Conservation (phyloP, 2,888 invertebrate genomes). For the Cistogaster globosa region DNA sequence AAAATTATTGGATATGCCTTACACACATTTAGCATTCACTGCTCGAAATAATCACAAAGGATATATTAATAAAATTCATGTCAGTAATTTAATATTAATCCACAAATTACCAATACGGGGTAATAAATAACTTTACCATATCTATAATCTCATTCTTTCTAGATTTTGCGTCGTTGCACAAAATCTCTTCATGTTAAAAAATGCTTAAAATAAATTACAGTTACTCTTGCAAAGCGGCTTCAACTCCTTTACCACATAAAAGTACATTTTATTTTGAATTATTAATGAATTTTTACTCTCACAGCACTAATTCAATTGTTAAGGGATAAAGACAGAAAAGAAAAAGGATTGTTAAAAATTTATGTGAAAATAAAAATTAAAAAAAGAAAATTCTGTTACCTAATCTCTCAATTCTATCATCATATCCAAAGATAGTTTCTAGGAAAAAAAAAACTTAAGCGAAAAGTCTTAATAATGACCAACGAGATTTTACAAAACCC, state of each 20-base stretch:
- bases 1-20: no score
- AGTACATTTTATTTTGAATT: neutral
- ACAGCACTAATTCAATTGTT: neutral
- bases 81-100: no score
- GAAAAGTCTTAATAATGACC: conserved; percentile 5
- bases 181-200: no score
- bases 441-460: neutral
- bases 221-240: neutral
- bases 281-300: conserved; percentile 17
- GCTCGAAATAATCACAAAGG: no score
- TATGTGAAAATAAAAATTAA: neutral
- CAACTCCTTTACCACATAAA: neutral
- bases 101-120: no score
- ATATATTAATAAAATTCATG: no score
- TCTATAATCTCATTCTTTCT: no score
- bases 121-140: no score
- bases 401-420: neutral
- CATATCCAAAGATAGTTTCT: neutral
- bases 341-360: neutral
- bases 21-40: no score
- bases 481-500: conserved; percentile 7
- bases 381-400: neutral
- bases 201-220: neutral
- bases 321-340: neutral
- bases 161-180: no score